Evolutionary conservation across 1,140 invertebrate species (phyloP).

Genomic region (Spodoptera frugiperda): DNA sequence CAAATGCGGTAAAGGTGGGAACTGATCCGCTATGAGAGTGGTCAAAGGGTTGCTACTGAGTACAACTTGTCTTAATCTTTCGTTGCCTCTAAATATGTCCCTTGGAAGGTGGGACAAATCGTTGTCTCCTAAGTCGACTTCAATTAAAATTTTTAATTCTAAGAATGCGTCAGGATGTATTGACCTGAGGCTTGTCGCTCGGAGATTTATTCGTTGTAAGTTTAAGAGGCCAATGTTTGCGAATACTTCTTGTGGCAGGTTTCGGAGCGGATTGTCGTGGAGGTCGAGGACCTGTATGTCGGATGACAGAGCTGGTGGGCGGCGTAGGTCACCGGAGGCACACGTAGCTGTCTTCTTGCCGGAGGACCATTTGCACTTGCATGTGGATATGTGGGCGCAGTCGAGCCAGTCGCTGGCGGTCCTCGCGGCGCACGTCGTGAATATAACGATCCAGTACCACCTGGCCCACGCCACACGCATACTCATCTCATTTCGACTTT

Average conservation of each 20-base stretch:
- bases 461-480: conserved; percentile 84
- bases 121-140: conserved; percentile 94
- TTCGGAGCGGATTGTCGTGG: conserved; percentile 92
- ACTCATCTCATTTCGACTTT: conserved; percentile 84
- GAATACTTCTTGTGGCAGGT: conserved; percentile 93
- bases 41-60: conserved; percentile 91
- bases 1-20: conserved; percentile 91
- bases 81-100: conserved; percentile 92
- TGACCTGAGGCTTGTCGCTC: conserved; percentile 90
- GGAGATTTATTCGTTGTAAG: conserved; percentile 93
- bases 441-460: conserved; percentile 84
- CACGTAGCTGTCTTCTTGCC: conserved; percentile 95
- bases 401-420: conserved; percentile 91
- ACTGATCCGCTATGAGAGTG: conserved; percentile 89
- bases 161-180: conserved; percentile 94
- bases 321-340: conserved; percentile 91
- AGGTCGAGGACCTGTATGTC: conserved; percentile 95
- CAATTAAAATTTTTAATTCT: conserved; percentile 94
- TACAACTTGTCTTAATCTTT: conserved; percentile 90
- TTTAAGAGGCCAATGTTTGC: conserved; percentile 92
- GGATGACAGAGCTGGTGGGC: conserved; percentile 91
- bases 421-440: conserved; percentile 82
- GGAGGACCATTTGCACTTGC: conserved; percentile 95
- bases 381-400: conserved; percentile 90
- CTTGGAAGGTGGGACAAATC: conserved; percentile 89